Evolutionary conservation across 2,888 invertebrate genomes (phyloP).

Genomic region (Agonopterix subpropinquella): DNA sequence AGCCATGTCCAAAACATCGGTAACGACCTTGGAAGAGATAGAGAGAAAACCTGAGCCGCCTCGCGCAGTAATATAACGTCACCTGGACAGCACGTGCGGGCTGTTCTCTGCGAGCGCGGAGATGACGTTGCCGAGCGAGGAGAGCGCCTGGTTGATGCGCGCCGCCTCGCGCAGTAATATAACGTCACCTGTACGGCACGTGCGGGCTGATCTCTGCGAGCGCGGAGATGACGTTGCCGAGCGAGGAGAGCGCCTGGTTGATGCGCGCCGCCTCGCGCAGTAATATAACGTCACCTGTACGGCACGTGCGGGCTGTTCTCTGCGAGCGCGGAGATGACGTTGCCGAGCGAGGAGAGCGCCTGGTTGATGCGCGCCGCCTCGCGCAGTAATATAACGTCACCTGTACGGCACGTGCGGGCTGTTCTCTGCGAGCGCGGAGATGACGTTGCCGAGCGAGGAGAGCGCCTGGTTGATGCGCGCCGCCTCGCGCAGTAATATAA

Average conservation of each 20-base stretch:
- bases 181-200: slow-evolving; percentile 86
- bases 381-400: slow-evolving; percentile 72
- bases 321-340: slow-evolving; percentile 98
- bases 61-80: too few relatives aligned
- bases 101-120: slow-evolving; percentile 97
- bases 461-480: slow-evolving; percentile 98
- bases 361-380: slow-evolving; percentile 99
- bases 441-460: slow-evolving; percentile 98
- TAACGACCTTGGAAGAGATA: too few relatives aligned
- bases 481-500: slow-evolving; percentile 85
- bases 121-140: slow-evolving; percentile 98
- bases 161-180: slow-evolving; percentile 89
- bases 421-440: slow-evolving; percentile 96
- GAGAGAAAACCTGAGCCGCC: too few relatives aligned
- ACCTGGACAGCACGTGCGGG: slow-evolving; percentile 94
- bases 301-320: slow-evolving; percentile 97
- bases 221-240: slow-evolving; percentile 98
- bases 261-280: slow-evolving; percentile 98
- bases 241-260: slow-evolving; percentile 96
- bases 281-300: slow-evolving; percentile 72
- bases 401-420: slow-evolving; percentile 96
- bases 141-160: slow-evolving; percentile 97
- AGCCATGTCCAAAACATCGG: too few relatives aligned
- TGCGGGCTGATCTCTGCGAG: slow-evolving; percentile 96
- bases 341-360: slow-evolving; percentile 97